These are phyloP conservation scores for Lagenorhynchus albirostris DNA, from an alignment of 2,113 vertebrate species.

Conservation along the genomic window DNA sequence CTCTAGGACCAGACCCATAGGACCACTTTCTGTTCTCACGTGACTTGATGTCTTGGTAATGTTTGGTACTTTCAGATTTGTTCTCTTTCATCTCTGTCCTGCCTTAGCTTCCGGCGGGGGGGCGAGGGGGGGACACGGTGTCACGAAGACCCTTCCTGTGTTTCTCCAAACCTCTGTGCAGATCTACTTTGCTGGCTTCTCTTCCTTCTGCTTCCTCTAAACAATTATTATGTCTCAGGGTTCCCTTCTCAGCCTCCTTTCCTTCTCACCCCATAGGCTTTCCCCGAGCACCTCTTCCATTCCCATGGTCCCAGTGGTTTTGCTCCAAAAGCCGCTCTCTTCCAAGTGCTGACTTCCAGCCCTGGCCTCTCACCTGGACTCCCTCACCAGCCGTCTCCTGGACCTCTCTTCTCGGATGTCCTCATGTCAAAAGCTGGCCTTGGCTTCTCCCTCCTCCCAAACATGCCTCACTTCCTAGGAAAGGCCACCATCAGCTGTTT, in stretches of 20 bases:
- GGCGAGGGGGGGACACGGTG: background rate
- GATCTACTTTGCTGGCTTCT: background rate
- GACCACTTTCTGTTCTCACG: background rate
- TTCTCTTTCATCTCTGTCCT: background rate
- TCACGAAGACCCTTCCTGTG: fast-evolving
- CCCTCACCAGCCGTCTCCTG: background rate
- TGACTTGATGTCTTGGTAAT: no score
- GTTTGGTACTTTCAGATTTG: no score
- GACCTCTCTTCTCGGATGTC: background rate
- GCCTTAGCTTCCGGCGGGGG: fast-evolving
- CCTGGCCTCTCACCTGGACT: background rate
- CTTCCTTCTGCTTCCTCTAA: background rate
- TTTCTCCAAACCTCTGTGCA: background rate
- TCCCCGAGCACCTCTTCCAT: background rate
- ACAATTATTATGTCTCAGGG: background rate
- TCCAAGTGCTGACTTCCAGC: background rate
- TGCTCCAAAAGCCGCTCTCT: background rate
- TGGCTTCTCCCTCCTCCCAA: background rate
- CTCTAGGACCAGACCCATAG: background rate
- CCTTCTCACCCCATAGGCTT: fast-evolving
- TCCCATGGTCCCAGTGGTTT: background rate
- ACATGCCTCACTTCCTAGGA: background rate
- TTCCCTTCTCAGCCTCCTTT: background rate
- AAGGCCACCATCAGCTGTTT: background rate
- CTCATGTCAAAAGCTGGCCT: fast-evolving